Conservation (phyloP, 2,113 vertebrate genomes). For the Laterallus jamaicensis region DNA sequence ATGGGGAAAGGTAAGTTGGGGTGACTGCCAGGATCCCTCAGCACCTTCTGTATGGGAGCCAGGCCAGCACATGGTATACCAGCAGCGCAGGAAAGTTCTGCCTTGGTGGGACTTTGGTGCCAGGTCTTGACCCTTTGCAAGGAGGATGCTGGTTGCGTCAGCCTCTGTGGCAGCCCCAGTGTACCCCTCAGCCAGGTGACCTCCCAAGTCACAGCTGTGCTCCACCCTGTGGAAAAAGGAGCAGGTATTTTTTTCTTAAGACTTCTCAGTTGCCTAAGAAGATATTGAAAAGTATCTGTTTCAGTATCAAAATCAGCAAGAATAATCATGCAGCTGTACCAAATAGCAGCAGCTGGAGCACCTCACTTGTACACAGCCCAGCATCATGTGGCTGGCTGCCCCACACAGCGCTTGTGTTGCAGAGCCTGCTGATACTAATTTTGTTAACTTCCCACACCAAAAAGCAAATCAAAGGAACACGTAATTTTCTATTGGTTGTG, state of each 20-base stretch:
- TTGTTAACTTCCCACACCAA: not conserved
- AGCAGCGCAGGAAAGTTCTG: not conserved
- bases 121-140: not conserved
- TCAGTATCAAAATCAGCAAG: not conserved
- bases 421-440: not conserved
- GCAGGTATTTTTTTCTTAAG: not conserved
- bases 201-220: not conserved
- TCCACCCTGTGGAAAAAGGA: not conserved
- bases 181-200: not conserved
- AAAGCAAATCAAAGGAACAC: not conserved
- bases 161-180: not conserved
- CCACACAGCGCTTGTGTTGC: rapidly evolving
- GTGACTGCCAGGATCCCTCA: rapidly evolving
- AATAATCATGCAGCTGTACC: not conserved
- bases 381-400: not conserved
- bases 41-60: not conserved
- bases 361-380: not conserved
- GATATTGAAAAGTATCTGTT: not conserved
- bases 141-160: not conserved
- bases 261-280: not conserved
- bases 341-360: not conserved
- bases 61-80: not conserved
- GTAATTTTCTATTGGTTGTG: not conserved
- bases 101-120: rapidly evolving
- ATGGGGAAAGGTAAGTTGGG: not conserved